Percentiles rank a stretch among this genome's conserved stretches.
Evolutionary conservation across 2,888 invertebrate species (phyloP).

Genomic region (Carterocephalus palaemon): DNA sequence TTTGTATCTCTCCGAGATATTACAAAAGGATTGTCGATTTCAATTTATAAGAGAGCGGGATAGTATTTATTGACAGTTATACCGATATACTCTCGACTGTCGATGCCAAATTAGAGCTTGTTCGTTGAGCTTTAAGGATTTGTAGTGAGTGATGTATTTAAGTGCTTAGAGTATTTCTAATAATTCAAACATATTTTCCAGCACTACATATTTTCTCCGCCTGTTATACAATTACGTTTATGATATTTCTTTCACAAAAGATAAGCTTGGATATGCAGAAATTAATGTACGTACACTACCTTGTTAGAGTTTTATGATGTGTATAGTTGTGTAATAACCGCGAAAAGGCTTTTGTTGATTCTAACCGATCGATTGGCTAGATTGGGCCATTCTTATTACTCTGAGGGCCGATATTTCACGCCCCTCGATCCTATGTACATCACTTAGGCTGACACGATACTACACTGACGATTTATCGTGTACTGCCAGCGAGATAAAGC

Average conservation of each 20-base stretch:
- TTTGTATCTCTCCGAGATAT: slow-evolving; percentile 23
- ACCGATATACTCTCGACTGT: slow-evolving; percentile 19
- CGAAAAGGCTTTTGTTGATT: no score
- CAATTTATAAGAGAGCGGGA: slow-evolving; percentile 25
- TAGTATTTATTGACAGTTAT: slow-evolving; percentile 26
- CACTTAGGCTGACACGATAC: slow-evolving; percentile 48
- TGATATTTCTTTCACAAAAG: no score
- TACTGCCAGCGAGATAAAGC: slow-evolving; percentile 65
- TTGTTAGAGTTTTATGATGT: no score
- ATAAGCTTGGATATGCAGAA: no score
- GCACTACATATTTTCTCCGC: no score
- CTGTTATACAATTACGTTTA: no score
- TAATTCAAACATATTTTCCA: no score
- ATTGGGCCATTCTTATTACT: slow-evolving; percentile 66
- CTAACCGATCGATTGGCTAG: slow-evolving; percentile 59
- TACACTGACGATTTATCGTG: slow-evolving; percentile 72
- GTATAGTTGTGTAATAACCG: slow-evolving; percentile 42
- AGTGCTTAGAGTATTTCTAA: no score
- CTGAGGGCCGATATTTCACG: slow-evolving; percentile 55
- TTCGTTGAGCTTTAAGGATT: slow-evolving; percentile 17
- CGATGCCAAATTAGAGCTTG: slow-evolving; percentile 24
- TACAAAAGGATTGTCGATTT: slow-evolving; percentile 26
- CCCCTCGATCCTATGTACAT: slow-evolving; percentile 43
- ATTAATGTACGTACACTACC: no score
- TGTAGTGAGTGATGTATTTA: slow-evolving; percentile 17